These are phyloP conservation scores for Dysidea cf. avara DNA, from an alignment of 37 sponge, comb jelly and placozoan genomes.

Conservation along the genomic window DNA sequence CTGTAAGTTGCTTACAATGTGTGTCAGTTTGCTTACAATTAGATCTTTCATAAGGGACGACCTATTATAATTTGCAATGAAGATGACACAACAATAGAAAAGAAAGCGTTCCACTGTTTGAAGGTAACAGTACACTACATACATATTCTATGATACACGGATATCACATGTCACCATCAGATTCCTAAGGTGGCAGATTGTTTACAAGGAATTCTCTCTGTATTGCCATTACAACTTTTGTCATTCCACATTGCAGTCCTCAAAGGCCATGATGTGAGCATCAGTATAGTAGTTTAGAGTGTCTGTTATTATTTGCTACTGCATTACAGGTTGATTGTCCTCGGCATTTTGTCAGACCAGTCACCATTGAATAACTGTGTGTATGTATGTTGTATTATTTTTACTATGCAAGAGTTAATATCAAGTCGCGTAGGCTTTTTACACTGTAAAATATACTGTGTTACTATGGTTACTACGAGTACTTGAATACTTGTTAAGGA, in stretches of 20 bases:
- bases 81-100: constrained; percentile 45
- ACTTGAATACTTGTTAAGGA: no score
- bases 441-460: no score
- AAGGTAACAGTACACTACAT: no score
- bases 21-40: background rate
- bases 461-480: no score
- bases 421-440: no score
- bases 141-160: no score
- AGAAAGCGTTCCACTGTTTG: constrained; percentile 30
- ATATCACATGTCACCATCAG: no score
- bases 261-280: constrained; percentile 89
- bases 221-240: constrained; percentile 96
- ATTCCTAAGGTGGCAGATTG: constrained; percentile 89
- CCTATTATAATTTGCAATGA: constrained; percentile 86
- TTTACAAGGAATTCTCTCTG: constrained; percentile 85
- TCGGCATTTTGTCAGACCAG: constrained; percentile 91
- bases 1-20: constrained; percentile 45
- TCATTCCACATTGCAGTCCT: constrained; percentile 94
- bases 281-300: no score
- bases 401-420: no score
- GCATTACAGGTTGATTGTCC: constrained; percentile 93
- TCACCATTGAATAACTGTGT: constrained; percentile 95
- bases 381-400: no score
- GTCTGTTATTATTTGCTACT: no score
- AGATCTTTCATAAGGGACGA: constrained; percentile 53